Evolutionary conservation across 2,797 vertebrate species (phyloP).

Genomic region (Eospalax fontanierii): DNA sequence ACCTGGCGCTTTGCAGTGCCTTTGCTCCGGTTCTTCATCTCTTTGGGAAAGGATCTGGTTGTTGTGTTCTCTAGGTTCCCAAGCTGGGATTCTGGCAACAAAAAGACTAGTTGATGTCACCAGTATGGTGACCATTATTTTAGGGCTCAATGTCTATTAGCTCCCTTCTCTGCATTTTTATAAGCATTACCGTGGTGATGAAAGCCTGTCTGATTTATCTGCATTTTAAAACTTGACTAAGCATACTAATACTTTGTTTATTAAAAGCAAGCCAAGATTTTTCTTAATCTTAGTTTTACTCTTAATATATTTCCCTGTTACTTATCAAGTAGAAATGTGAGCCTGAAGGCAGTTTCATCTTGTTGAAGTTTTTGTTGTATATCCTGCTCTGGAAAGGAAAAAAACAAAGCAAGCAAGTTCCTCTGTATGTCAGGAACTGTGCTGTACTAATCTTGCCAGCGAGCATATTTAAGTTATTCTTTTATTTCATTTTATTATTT

Average conservation of each 20-base stretch:
- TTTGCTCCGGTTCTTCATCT: constrained; percentile 49
- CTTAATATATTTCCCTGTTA: constrained; percentile 48
- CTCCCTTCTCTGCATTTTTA: constrained; percentile 66
- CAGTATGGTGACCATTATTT: constrained; percentile 58
- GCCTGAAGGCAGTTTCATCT: constrained; percentile 25
- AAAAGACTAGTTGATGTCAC: constrained; percentile 49
- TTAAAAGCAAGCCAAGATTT: constrained; percentile 29
- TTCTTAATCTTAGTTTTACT: constrained; percentile 10
- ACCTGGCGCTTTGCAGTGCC: not conserved
- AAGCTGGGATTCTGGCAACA: constrained; percentile 31
- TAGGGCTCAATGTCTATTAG: constrained; percentile 33
- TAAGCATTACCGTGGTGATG: constrained; percentile 39
- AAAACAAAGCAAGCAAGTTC: not conserved
- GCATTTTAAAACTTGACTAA: constrained; percentile 65
- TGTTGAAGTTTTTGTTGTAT: not conserved
- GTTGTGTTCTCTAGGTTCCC: constrained; percentile 61
- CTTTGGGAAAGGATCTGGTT: constrained; percentile 54
- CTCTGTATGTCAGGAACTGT: constrained; percentile 5
- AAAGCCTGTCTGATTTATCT: constrained; percentile 60
- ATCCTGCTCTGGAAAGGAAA: constrained; percentile 13
- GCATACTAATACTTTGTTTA: not conserved
- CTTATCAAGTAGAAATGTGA: constrained; percentile 53
- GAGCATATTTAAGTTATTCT: not conserved
- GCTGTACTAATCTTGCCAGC: not conserved
- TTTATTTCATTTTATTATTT: too few relatives aligned